Evolutionary conservation across 2,797 vertebrate species (phyloP), one percentile per base, ranked within the genome.

Genomic region (Cyprinodon diabolis): DNA sequence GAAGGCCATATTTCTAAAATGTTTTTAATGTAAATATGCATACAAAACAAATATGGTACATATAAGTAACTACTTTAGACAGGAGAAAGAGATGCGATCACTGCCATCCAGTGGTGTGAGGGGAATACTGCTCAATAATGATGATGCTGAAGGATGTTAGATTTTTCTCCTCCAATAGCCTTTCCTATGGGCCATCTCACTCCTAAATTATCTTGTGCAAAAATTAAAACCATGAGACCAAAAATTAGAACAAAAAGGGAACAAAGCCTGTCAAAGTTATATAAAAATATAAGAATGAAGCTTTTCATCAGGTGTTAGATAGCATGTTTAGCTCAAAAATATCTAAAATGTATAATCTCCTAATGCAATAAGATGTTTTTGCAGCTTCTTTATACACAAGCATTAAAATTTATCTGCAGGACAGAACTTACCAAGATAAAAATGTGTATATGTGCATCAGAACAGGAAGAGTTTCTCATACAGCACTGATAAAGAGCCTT

Each of bases 81-180:
- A 17, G 0, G 55, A 40, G 45, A 23, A 60, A 43, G 3, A 48
- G 47, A 68, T 58, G 6, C 2, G 72, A 25, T 76, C 76, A 75
- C 84, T 85, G 90, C 89, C 90, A 85, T 76, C 90, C n/a, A 83
- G 84, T 91, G 91, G 90, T 48, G 48, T 9, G 9, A 4, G 51
- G 52, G 43, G 55, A 75, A 71, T 45, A 82, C 51, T 77, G 40
- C 68, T 56, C 30, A 17, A 17, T 17, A 8, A 71, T n/a, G 40
- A 6, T 37, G 9, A 6, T 56, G 15, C 40, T 6, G 2, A 68
- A 12, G 23, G 6, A 62, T 3, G 2, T 35, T 69, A 21, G 23
- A 55, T 57, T 57, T 35, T 48, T 19, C 25, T 56, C 19, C 37
- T 13, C 37, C 30, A 23, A 17, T 1, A 9, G 25, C 9, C 9